phyloP scores from a whole-genome alignment of 2,797 vertebrate genomes.

The Malacoctenus gilli region DNA sequence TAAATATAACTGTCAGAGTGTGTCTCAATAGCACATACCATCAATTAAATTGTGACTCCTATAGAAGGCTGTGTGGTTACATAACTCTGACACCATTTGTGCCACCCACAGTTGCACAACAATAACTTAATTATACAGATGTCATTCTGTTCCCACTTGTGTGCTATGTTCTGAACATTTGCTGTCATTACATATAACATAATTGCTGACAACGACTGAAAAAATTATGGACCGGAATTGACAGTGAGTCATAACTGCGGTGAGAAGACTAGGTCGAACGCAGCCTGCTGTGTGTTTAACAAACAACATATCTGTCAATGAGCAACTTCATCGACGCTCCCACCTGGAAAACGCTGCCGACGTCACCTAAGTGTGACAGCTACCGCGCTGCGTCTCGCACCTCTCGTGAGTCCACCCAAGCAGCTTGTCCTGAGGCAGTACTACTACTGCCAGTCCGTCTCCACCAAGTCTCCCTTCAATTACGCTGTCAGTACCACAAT shows the following conservation, averaged over 20 bases:
- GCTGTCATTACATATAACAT: slow-evolving; percentile 57
- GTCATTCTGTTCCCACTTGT: slow-evolving; percentile 60
- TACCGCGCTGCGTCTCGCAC: no score
- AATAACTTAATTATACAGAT: slow-evolving; percentile 66
- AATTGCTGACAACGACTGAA: slow-evolving; percentile 53
- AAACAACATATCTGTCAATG: slow-evolving; percentile 11
- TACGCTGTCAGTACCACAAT: no score
- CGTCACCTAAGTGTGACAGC: no score
- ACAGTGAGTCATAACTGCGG: slow-evolving; percentile 36
- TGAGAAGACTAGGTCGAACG: slow-evolving; percentile 31
- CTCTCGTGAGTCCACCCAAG: no score
- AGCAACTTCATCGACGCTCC: neutral
- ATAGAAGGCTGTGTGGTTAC: slow-evolving; percentile 22
- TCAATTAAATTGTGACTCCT: slow-evolving; percentile 41
- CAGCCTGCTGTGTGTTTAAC: slow-evolving; percentile 8
- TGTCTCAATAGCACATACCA: slow-evolving; percentile 27
- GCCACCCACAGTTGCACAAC: slow-evolving; percentile 54
- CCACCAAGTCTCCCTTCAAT: no score
- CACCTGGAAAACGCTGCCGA: no score
- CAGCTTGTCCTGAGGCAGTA: no score
- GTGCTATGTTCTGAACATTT: slow-evolving; percentile 53
- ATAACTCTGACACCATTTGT: slow-evolving; percentile 39
- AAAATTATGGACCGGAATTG: slow-evolving; percentile 40
- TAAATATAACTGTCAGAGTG: slow-evolving; percentile 31
- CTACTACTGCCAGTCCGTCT: no score